These are phyloP conservation scores for Enoplosus armatus DNA, from an alignment of 2,797 vertebrate genomes.

Conservation along the genomic window DNA sequence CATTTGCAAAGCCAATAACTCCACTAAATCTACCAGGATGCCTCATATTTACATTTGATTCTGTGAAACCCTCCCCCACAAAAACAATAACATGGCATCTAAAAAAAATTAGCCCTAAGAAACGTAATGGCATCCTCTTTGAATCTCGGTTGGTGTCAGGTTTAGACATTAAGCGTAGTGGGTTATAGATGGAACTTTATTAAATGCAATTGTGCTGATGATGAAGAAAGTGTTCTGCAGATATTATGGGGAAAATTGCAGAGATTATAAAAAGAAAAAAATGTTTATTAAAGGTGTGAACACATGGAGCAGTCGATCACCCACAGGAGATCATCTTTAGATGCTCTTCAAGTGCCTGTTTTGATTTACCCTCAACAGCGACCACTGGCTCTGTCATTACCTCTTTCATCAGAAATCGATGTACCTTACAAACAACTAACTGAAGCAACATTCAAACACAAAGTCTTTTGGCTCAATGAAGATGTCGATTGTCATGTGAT, in stretches of 20 bases:
- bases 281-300: constrained; percentile 56
- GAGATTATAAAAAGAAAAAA: constrained; percentile 44
- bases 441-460: background rate
- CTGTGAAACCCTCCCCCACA: constrained; percentile 57
- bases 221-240: constrained; percentile 50
- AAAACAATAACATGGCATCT: constrained; percentile 67
- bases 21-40: constrained; percentile 96
- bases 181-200: constrained; percentile 69
- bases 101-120: constrained; percentile 54
- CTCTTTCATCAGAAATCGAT: background rate
- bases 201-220: constrained; percentile 72
- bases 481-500: background rate
- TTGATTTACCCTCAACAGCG: constrained; percentile 37
- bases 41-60: constrained; percentile 81
- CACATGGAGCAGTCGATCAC: constrained; percentile 31
- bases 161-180: constrained; percentile 60
- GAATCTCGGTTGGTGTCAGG: constrained; percentile 69
- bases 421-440: background rate
- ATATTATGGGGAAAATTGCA: constrained; percentile 50
- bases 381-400: constrained; percentile 10
- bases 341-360: constrained; percentile 23
- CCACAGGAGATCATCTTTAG: constrained; percentile 22
- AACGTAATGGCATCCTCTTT: constrained; percentile 64
- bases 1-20: constrained; percentile 97
- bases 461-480: background rate